Percentiles rank a stretch among this genome's conserved stretches.
Evolutionary conservation across 2,888 invertebrate genomes (phyloP).

Genomic region (Brachyopa scutellaris): DNA sequence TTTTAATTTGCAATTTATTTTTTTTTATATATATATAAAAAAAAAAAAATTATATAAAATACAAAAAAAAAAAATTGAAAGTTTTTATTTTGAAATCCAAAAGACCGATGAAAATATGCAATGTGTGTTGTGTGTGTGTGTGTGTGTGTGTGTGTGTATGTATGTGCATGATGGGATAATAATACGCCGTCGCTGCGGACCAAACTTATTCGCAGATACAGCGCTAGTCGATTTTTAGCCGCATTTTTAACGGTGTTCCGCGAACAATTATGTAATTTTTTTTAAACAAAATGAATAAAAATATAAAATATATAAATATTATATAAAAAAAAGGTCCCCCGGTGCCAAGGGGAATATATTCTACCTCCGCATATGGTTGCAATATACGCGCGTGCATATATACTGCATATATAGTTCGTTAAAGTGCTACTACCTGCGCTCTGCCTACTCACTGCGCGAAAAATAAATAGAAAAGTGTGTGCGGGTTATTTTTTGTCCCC

Average conservation of each 20-base stretch:
- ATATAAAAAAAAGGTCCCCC: not conserved
- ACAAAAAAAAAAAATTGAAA: not conserved
- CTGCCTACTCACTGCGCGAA: constrained; percentile 1
- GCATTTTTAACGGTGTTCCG: constrained; percentile 12
- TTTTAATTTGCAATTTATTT: not conserved
- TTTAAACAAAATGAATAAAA: constrained; percentile 19
- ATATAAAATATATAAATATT: not conserved
- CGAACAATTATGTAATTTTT: constrained; percentile 38
- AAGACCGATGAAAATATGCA: not conserved
- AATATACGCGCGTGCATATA: not conserved
- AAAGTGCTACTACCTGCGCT: not conserved
- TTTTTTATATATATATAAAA: not conserved
- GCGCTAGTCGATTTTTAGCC: constrained; percentile 20
- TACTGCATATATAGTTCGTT: not conserved
- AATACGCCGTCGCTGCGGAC: constrained; percentile 25
- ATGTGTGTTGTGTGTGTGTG: constrained; percentile 15
- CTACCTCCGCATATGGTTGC: not conserved
- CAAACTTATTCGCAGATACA: constrained; percentile 18
- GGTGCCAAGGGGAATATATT: constrained; percentile 1
- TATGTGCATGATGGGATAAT: constrained; percentile 20
- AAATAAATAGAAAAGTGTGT: not conserved
- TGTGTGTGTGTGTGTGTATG: constrained; percentile 7
- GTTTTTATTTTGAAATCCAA: not conserved
- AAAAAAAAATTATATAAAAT: not conserved
- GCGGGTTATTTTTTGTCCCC: not conserved